Percentiles rank a stretch among this genome's conserved stretches.
These are phyloP conservation scores for Thalassoma bifasciatum DNA, from an alignment of 2,113 vertebrate genomes.

Conservation along the genomic window DNA sequence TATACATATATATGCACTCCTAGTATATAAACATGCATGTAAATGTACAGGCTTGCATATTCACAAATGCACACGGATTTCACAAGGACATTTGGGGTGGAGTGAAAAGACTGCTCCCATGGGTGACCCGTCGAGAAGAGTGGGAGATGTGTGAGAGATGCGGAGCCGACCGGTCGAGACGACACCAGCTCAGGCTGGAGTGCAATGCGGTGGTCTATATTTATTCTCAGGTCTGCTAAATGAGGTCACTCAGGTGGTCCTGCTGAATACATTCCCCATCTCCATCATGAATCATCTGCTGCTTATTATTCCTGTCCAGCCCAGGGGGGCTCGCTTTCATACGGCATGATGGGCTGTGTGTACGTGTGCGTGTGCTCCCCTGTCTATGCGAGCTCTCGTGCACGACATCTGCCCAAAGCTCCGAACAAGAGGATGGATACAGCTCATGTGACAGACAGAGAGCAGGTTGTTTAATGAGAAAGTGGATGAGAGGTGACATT, in stretches of 20 bases:
- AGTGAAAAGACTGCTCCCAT: constrained; percentile 43
- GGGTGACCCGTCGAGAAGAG: constrained; percentile 48
- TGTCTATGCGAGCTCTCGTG: constrained; percentile 14
- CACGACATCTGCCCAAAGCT: constrained; percentile 66
- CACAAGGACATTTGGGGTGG: constrained; percentile 53
- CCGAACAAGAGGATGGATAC: constrained; percentile 59
- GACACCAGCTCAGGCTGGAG: constrained; percentile 46
- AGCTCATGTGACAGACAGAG: constrained; percentile 77
- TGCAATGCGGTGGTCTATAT: constrained; percentile 72
- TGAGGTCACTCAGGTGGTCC: constrained; percentile 84
- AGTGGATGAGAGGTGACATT: constrained; percentile 84
- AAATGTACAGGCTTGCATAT: constrained; percentile 17
- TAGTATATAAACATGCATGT: constrained; percentile 48
- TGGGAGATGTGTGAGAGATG: constrained; percentile 57
- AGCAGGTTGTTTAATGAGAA: constrained; percentile 83
- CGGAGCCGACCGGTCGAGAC: constrained; percentile 49
- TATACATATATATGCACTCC: constrained; percentile 33
- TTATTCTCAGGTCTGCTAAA: constrained; percentile 82
- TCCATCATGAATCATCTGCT: constrained; percentile 82
- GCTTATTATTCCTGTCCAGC: constrained; percentile 81
- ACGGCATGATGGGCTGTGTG: constrained; percentile 33
- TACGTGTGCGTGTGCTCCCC: neutral
- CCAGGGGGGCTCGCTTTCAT: constrained; percentile 65
- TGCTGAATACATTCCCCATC: constrained; percentile 78
- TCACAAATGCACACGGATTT: constrained; percentile 45